Percentiles rank a stretch among this genome's conserved stretches.
phyloP scores from a whole-genome alignment of 2,888 invertebrate genomes.

The Dorcus parallelipipedus region DNA sequence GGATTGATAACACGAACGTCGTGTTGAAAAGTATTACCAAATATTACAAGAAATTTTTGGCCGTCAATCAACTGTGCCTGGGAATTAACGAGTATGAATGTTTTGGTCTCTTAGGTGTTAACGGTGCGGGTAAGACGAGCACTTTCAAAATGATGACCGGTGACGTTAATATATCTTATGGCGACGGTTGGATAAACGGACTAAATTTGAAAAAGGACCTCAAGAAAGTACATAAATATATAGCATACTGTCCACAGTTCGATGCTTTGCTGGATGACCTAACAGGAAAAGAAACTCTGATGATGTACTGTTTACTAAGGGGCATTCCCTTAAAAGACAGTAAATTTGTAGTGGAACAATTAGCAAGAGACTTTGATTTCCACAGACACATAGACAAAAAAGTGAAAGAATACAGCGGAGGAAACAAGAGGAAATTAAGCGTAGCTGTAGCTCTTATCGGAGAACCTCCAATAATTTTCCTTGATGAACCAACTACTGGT shows the following conservation, averaged over 20 bases:
- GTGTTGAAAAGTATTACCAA: slow-evolving; percentile 69
- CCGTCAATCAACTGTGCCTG: slow-evolving; percentile 67
- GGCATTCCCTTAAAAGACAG: slow-evolving; percentile 45
- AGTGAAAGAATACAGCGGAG: slow-evolving; percentile 50
- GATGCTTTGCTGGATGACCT: slow-evolving; percentile 56
- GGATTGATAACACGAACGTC: slow-evolving; percentile 49
- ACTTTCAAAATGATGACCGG: slow-evolving; percentile 91
- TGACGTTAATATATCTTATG: slow-evolving; percentile 67
- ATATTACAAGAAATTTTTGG: slow-evolving; percentile 65
- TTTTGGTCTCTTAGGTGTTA: slow-evolving; percentile 74
- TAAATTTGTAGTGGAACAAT: slow-evolving; percentile 36
- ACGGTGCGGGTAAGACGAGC: slow-evolving; percentile 84
- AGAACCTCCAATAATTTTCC: slow-evolving; percentile 53
- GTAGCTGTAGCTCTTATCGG: slow-evolving; percentile 56
- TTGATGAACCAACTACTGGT: slow-evolving; percentile 58
- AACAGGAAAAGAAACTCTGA: slow-evolving; percentile 54
- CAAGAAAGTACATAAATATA: slow-evolving; percentile 57
- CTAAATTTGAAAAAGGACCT: slow-evolving; percentile 50
- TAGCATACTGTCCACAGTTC: slow-evolving; percentile 58
- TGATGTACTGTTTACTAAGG: slow-evolving; percentile 51
- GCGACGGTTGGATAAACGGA: slow-evolving; percentile 62
- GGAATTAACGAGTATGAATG: slow-evolving; percentile 65
- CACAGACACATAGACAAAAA: slow-evolving; percentile 49
- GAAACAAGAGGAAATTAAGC: slow-evolving; percentile 57
- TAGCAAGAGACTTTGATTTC: slow-evolving; percentile 49